Evolutionary conservation across 2,797 vertebrate species (phyloP).

Genomic region (Parauchenoglanis punctatus): DNA sequence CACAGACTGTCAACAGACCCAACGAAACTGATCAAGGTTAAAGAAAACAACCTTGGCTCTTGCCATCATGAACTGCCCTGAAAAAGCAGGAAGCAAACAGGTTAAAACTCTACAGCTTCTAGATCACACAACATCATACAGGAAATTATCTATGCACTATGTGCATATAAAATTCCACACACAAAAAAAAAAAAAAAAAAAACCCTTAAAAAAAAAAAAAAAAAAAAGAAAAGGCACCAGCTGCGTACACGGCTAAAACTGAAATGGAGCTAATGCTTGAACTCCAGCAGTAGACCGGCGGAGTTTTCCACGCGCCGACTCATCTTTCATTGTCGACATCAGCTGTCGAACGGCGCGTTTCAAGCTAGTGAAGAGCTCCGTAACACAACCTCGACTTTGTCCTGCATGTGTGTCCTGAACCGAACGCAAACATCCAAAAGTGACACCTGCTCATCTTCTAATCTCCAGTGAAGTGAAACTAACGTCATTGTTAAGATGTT

Average conservation of each 20-base stretch:
- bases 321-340: conserved; percentile 28
- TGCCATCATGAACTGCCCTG: conserved; percentile 59
- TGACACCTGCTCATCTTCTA: neutral
- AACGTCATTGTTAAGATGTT: conserved; percentile 31
- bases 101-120: conserved; percentile 18
- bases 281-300: neutral
- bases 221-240: conserved; percentile 63
- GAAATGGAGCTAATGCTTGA: conserved; percentile 53
- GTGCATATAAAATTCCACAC: conserved; percentile 74
- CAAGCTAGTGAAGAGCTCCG: conserved; percentile 20
- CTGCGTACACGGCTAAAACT: conserved; percentile 60
- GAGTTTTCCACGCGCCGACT: neutral
- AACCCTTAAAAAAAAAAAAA: conserved; percentile 35
- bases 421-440: neutral
- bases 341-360: conserved; percentile 35
- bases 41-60: conserved; percentile 84
- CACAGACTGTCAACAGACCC: conserved; percentile 29
- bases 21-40: conserved; percentile 79
- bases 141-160: conserved; percentile 88
- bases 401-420: conserved; percentile 16
- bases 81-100: conserved; percentile 50
- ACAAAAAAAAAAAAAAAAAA: neutral
- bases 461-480: neutral
- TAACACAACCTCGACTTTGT: conserved; percentile 14
- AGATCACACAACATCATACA: conserved; percentile 59